Evolutionary conservation across 2,113 vertebrate species (phyloP).

Genomic region (Labeo rohita): DNA sequence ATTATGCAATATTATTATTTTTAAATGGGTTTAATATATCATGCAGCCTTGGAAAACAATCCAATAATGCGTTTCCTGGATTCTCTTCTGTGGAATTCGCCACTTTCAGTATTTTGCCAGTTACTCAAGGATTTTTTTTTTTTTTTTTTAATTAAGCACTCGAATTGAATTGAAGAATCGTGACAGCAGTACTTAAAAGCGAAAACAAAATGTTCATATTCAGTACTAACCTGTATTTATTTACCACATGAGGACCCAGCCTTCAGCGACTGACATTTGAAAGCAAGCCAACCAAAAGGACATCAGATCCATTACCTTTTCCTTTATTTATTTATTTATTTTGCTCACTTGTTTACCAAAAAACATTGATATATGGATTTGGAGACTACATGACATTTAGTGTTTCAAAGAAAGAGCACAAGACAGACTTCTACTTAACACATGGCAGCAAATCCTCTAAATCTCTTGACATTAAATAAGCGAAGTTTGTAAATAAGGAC

Average conservation of each 20-base stretch:
- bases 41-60: no score
- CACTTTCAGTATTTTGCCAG: no score
- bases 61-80: no score
- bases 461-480: conserved; percentile 12
- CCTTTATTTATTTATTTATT: background rate
- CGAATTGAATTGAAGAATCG: no score
- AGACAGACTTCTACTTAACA: background rate
- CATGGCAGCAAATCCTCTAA: conserved; percentile 24
- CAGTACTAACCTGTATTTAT: background rate
- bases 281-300: background rate
- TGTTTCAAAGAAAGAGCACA: conserved; percentile 30
- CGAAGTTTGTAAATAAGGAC: conserved; percentile 26
- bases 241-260: background rate
- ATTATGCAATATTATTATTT: no score
- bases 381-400: conserved; percentile 6
- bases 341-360: background rate
- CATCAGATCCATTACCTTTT: background rate
- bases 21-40: no score
- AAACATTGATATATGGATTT: conserved; percentile 5
- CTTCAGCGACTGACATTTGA: background rate
- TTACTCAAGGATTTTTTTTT: no score
- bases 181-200: background rate
- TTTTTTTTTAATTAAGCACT: no score
- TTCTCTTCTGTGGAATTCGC: no score
- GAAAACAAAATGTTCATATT: background rate